Conservation (phyloP, 2,113 vertebrate species). For the Phyllopteryx taeniolatus region DNA sequence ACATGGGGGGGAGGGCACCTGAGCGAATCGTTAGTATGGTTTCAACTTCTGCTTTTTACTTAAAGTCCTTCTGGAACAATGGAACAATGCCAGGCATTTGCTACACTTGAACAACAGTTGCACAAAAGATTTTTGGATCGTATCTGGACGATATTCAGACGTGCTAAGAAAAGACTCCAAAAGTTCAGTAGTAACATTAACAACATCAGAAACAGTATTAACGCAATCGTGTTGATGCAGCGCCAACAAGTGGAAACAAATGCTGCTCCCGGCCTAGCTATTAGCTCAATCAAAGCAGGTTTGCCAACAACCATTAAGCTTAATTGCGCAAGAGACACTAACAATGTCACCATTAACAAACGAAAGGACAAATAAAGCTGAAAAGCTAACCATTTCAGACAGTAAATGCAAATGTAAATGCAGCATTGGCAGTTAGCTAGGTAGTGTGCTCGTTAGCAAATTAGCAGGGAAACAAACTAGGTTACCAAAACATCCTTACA, state of each 20-base stretch:
- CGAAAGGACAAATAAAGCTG: neutral
- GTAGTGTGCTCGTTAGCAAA: neutral
- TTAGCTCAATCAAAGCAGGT: conserved; percentile 1
- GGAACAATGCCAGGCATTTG: neutral
- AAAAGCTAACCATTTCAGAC: neutral
- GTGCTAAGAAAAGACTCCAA: neutral
- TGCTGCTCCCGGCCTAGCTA: neutral
- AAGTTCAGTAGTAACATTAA: neutral
- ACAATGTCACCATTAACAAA: neutral
- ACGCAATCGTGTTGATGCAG: neutral
- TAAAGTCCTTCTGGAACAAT: conserved; percentile 12
- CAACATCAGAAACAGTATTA: neutral
- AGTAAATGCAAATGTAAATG: neutral
- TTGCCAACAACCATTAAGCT: neutral
- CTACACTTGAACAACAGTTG: neutral
- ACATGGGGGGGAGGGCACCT: conserved; percentile 1
- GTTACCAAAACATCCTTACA: neutral
- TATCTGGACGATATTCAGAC: neutral
- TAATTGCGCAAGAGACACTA: neutral
- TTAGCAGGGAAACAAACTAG: neutral
- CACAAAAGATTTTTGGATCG: neutral
- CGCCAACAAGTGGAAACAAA: neutral
- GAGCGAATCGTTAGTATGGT: conserved; percentile 9
- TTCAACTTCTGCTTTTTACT: conserved; percentile 20
- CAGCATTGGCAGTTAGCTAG: neutral